Base-by-base conservation (phyloP, 2,888 invertebrate genomes). In the Apodemia mormo region DNA sequence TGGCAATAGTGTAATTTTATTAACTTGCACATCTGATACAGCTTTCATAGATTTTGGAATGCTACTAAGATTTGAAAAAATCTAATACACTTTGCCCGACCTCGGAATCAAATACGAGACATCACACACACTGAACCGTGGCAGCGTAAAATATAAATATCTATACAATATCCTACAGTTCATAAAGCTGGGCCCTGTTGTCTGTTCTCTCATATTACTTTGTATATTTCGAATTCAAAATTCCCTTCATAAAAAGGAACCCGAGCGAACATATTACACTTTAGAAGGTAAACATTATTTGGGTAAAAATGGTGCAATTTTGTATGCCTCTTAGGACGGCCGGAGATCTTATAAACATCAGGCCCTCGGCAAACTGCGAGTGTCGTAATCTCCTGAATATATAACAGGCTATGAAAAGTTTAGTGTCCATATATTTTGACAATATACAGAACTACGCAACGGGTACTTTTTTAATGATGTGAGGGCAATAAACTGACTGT, bases 351-450 rank as follows among this genome's bases (percentile, higher is more conserved):
- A 61, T 61, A 61, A 61, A 61, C 61, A 61, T 61, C 61, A 64
- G 61, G 61, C 61, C 61, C 61, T 64, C 61, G 61, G 61, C 61
- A 81, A 83, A 83, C 83, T 82, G 85, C 79, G 82, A 80, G 79
- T 78, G 79, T 79, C 83, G 85, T 85, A 88, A 88, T 89, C 87
- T 88, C 81, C 82, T 81, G 78, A 83, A 89, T 85, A 85, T 86
- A 86, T 88, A 86, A 87, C 87, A 84, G 84, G 82, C 82, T 85
- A 87, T 87, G 86, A 88, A 90, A 88, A 86, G 80, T 88, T 88
- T 88, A 90, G 85, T 88, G 80, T 83, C 83, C 83, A 86, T 89
- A 89, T 88, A 88, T 88, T 87, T 84, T 84, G 79, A 82, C 86
- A 86, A 88, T 88, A 37, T 64, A 64, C 37, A 64, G 64, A 64